Base-by-base conservation (phyloP, 2,113 vertebrate genomes). In the Xiphophorus hellerii region DNA sequence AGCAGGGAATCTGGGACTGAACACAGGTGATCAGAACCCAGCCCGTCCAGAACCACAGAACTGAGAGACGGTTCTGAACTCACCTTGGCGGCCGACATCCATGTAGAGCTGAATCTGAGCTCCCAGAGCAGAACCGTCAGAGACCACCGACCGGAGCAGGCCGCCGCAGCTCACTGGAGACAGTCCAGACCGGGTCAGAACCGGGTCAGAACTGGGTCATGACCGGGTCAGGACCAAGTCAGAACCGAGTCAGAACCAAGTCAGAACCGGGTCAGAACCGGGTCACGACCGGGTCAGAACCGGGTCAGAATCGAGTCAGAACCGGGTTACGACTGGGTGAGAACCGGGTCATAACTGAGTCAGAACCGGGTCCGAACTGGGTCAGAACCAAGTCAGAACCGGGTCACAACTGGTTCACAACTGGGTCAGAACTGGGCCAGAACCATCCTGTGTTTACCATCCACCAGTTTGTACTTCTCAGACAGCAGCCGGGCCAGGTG, bases 401-500 rank as follows among this genome's bases (percentile, higher is more conserved):
- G 31, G 31, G 31, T 31, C 31, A 31, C 4, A 31, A 31, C 4
- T 5, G 4, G 31, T 3, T 31, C 31, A 42, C 11, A 42, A 5
- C 15, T 1, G 15, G 42, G 1, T 10, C 51, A 54, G 51, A 25
- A 54, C 51, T 22, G 1, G 42, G 12, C 3, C 48, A 22, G 48
- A 51, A 20, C 20, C 48, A 51, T 51, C 20, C 20, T 14, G 66
- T 30, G 62, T 28, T 88, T 94, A 98, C 98, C 91, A 10, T 97
- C 93, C 86, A 97, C 93, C 70, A 97, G 64, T 61, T 91, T 44
- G 1, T 97, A 97, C 87, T 96, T 98, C 89, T 96, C 89, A 70
- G 96, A 92, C 81, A 99, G 90, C 44, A 96, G 90, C 17, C 85
- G 88, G 28, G 97, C 97, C 93, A 97, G 96, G 60, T 95, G 94